Percentiles rank a stretch among this genome's conserved stretches.
Conservation (phyloP, 2,797 vertebrate genomes). For the Cynopterus sphinx region DNA sequence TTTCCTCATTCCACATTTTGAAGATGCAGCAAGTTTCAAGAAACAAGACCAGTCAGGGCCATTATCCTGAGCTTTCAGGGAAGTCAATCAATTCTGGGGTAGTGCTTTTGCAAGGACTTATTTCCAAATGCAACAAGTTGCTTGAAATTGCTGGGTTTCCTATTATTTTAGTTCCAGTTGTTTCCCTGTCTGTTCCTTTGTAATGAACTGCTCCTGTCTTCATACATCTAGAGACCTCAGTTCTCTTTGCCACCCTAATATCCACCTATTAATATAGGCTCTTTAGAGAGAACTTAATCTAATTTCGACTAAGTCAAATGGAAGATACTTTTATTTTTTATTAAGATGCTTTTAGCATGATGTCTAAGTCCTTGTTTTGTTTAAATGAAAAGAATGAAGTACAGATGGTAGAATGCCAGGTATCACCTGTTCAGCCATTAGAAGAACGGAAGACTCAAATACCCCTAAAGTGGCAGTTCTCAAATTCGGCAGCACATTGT, state of each 20-base stretch:
- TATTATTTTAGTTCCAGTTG: not conserved
- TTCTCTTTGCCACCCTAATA: not conserved
- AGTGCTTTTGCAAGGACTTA: not conserved
- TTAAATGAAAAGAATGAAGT: not conserved
- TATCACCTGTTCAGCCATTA: not conserved
- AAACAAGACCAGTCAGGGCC: not conserved
- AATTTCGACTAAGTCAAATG: not conserved
- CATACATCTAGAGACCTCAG: not conserved
- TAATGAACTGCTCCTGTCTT: not conserved
- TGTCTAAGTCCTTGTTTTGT: not conserved
- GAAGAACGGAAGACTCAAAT: not conserved
- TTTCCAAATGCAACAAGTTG: slow-evolving; percentile 10
- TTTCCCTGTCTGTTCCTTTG: not conserved
- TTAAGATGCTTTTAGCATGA: not conserved
- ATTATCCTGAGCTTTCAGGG: not conserved
- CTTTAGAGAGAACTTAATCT: not conserved
- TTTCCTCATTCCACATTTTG: not conserved
- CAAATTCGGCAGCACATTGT: not conserved
- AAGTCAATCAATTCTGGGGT: not conserved
- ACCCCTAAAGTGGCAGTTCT: not conserved
- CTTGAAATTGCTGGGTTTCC: not conserved
- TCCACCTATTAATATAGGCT: not conserved
- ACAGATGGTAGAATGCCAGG: not conserved
- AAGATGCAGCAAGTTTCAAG: not conserved
- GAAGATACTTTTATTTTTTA: not conserved